A percentile compares a stretch with the other conserved stretches of the same genome.
These are phyloP conservation scores for Ceratina calcarata DNA, from an alignment of 1,140 invertebrate genomes.

Conservation along the genomic window DNA sequence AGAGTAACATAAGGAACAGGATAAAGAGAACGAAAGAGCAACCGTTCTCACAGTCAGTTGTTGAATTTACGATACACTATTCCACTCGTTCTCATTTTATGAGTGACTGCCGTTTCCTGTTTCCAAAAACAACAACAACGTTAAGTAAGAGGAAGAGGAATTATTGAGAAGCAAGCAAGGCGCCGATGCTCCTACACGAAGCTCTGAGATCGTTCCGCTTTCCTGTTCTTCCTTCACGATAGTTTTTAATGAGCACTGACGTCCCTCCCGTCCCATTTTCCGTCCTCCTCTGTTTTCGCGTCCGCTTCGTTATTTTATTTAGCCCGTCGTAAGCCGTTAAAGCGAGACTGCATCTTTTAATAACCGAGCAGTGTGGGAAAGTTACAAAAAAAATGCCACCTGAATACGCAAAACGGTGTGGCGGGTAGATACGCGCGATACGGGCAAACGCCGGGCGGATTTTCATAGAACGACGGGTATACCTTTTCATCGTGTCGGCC, in stretches of 20 bases:
- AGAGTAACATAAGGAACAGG: too few species aligned
- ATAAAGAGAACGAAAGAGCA: too few species aligned
- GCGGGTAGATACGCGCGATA: not conserved
- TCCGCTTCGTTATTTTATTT: conserved; percentile 59
- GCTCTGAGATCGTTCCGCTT: conserved; percentile 42
- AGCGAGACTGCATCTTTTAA: conserved; percentile 51
- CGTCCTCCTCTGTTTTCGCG: not conserved
- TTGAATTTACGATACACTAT: too few species aligned
- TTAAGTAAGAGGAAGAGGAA: not conserved
- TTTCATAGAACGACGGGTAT: too few species aligned
- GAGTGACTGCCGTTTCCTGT: not conserved
- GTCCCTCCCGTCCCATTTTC: conserved; percentile 25
- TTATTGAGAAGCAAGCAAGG: not conserved
- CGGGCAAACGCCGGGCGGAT: not conserved
- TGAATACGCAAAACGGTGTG: not conserved
- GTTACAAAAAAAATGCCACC: not conserved
- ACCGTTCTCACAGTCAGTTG: too few species aligned
- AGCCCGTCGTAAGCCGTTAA: conserved; percentile 54
- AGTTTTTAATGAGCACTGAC: conserved; percentile 60
- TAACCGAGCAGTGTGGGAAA: not conserved
- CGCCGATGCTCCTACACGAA: conserved; percentile 13
- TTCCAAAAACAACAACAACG: not conserved
- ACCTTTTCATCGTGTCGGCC: too few species aligned
- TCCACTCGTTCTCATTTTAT: too few species aligned
- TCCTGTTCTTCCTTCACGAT: conserved; percentile 39